These are phyloP conservation scores for Poecilia picta DNA, from an alignment of 2,797 vertebrate genomes.

Conservation along the genomic window DNA sequence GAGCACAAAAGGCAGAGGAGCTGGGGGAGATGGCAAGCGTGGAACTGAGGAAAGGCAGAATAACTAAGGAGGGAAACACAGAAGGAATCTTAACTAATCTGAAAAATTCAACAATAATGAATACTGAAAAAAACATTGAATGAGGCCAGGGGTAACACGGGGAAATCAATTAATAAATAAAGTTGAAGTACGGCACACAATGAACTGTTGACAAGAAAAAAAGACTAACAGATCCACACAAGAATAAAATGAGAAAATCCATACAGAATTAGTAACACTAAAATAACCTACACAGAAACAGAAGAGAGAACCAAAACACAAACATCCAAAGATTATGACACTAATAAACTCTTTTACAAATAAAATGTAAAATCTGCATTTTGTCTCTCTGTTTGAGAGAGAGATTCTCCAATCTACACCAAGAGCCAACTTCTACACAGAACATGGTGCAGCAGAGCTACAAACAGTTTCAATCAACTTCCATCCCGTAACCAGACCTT, in stretches of 20 bases:
- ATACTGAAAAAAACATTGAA: background rate
- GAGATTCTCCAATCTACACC: background rate
- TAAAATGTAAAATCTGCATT: background rate
- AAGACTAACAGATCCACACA: background rate
- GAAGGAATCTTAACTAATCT: background rate
- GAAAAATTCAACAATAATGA: background rate
- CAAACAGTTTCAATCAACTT: background rate
- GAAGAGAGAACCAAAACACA: background rate
- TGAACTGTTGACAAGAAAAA: background rate
- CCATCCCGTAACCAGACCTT: background rate
- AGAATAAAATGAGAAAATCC: background rate
- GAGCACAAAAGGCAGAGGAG: background rate
- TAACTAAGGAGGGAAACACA: background rate
- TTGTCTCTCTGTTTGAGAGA: background rate
- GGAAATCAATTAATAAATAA: background rate
- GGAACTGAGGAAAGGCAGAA: background rate
- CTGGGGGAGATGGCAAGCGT: background rate
- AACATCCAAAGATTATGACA: background rate
- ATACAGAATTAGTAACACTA: background rate
- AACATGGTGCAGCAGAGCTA: background rate
- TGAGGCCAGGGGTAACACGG: background rate
- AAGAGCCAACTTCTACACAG: background rate
- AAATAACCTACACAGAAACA: background rate
- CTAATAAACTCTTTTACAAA: background rate
- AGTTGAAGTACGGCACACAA: background rate